A percentile compares a stretch with the other conserved stretches of the same genome.
phyloP scores from a whole-genome alignment of 2,797 vertebrate species.

The Gadopsis bispinosus region DNA sequence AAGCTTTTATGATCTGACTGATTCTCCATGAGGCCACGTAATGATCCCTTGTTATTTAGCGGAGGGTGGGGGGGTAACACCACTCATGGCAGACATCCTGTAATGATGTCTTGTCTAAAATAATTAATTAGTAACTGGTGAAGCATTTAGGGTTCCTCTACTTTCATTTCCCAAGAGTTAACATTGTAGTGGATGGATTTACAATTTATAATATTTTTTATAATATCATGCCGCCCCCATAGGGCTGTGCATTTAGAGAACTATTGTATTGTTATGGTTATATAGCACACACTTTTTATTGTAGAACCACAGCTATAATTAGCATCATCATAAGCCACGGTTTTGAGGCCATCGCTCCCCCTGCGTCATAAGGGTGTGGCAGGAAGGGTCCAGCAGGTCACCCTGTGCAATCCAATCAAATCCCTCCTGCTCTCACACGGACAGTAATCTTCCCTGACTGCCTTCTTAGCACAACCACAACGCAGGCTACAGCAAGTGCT shows the following conservation, averaged over 20 bases:
- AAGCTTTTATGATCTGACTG: slow-evolving; percentile 39
- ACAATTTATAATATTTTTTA: neutral
- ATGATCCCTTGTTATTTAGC: slow-evolving; percentile 54
- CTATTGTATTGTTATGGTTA: neutral
- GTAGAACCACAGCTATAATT: neutral
- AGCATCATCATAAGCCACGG: neutral
- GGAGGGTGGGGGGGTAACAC: slow-evolving; percentile 12
- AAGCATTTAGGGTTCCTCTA: slow-evolving; percentile 60
- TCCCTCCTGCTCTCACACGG: slow-evolving; percentile 76
- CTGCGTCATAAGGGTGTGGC: slow-evolving; percentile 3
- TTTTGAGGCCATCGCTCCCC: neutral
- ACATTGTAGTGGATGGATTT: slow-evolving; percentile 65
- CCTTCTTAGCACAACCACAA: slow-evolving; percentile 69
- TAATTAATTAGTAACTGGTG: slow-evolving; percentile 73
- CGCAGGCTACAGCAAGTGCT: slow-evolving; percentile 47
- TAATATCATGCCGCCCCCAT: neutral
- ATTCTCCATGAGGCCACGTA: slow-evolving; percentile 41
- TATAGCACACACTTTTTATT: neutral
- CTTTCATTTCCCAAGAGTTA: slow-evolving; percentile 72
- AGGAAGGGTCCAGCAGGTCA: slow-evolving; percentile 71
- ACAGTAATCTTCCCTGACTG: slow-evolving; percentile 80
- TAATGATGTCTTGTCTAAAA: slow-evolving; percentile 70
- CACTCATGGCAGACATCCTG: slow-evolving; percentile 60
- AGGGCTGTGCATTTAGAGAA: slow-evolving; percentile 6
- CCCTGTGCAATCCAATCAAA: slow-evolving; percentile 78